phyloP scores from a whole-genome alignment of 2,888 invertebrate genomes.

The Aplocera efformata region DNA sequence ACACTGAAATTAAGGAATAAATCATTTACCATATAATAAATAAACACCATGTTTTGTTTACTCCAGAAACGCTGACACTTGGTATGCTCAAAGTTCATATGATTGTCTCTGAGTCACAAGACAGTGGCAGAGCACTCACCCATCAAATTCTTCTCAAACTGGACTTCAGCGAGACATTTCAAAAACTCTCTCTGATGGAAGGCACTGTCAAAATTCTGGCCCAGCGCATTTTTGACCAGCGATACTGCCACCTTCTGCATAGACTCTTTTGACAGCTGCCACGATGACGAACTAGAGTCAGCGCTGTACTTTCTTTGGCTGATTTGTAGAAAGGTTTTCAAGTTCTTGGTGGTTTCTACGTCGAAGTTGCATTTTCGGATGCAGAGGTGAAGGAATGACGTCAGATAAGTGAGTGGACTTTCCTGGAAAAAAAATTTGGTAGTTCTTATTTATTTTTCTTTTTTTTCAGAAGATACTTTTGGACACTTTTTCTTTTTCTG shows the following conservation, averaged over 20 bases:
- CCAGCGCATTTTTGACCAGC: constrained; percentile 81
- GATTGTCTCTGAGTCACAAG: background rate
- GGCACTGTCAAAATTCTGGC: constrained; percentile 82
- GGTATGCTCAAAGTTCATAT: no score
- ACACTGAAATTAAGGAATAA: constrained; percentile 46
- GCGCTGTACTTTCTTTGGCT: constrained; percentile 64
- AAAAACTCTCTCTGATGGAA: constrained; percentile 83
- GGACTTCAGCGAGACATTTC: constrained; percentile 76
- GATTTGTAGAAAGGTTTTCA: constrained; percentile 56
- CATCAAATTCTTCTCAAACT: constrained; percentile 78
- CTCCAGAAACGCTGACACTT: no score
- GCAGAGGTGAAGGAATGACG: constrained; percentile 80
- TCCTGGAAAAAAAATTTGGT: constrained; percentile 70
- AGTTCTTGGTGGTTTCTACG: constrained; percentile 54
- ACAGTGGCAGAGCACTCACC: constrained; percentile 40
- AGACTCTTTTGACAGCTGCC: constrained; percentile 71
- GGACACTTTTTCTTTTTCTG: no score
- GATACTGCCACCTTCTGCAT: constrained; percentile 80
- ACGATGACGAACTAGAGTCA: constrained; percentile 48
- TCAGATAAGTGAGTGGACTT: constrained; percentile 81
- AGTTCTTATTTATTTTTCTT: no score
- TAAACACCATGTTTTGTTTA: no score
- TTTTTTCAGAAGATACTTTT: no score
- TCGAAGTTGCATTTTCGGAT: constrained; percentile 70
- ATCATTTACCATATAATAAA: no score